These are phyloP conservation scores for Phyllopteryx taeniolatus DNA, from an alignment of 2,113 vertebrate species.

Conservation along the genomic window DNA sequence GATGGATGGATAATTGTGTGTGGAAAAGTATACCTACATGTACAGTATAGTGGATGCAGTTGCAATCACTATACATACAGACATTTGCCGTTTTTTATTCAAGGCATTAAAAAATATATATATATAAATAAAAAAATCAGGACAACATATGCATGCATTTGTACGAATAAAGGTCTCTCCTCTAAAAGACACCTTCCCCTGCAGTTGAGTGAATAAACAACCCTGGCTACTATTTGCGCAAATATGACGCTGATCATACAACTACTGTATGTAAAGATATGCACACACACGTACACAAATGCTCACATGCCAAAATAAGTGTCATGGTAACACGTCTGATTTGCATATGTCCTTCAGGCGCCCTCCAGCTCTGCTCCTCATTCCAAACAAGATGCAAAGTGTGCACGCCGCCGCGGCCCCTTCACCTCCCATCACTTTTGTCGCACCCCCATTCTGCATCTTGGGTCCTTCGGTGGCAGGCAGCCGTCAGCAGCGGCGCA, in stretches of 20 bases:
- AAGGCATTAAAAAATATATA: no score
- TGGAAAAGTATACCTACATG: no score
- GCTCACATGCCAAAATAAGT: conserved; percentile 22
- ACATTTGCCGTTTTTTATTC: no score
- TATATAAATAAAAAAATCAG: no score
- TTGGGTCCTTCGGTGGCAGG: conserved; percentile 21
- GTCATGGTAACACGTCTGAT: not conserved
- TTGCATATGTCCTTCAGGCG: conserved; percentile 69
- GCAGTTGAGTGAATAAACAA: not conserved
- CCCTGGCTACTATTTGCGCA: not conserved
- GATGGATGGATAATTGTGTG: no score
- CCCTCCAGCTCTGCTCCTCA: conserved; percentile 72
- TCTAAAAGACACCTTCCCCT: not conserved
- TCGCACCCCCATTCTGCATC: conserved; percentile 28
- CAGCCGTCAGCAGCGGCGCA: conserved; percentile 37
- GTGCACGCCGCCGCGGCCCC: conserved; percentile 22
- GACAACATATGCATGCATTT: no score
- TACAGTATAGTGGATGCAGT: no score
- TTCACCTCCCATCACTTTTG: conserved; percentile 42
- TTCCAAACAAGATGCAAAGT: conserved; percentile 74
- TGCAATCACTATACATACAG: no score
- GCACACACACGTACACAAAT: not conserved
- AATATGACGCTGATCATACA: not conserved
- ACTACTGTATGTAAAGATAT: not conserved
- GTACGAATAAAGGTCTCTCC: no score